Evolutionary conservation across 2,888 invertebrate genomes (phyloP).

Genomic region (Leptothorax acervorum): DNA sequence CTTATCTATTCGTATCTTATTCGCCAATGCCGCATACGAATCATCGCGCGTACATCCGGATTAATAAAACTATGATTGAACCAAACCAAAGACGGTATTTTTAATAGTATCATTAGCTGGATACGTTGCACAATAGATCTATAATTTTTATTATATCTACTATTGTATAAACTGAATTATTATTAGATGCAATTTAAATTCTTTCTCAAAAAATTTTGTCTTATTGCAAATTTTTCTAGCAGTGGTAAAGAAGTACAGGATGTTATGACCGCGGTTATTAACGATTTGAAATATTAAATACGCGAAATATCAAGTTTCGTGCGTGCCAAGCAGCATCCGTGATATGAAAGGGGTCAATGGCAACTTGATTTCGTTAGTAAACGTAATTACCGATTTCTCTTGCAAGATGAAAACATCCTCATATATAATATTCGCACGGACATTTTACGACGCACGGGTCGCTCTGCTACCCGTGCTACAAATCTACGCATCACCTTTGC

Average conservation of each 20-base stretch:
- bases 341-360: slow-evolving; percentile 40
- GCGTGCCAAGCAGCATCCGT: neutral
- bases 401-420: slow-evolving; percentile 20
- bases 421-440: neutral
- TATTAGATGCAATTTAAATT: neutral
- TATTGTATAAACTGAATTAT: neutral
- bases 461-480: slow-evolving; percentile 5
- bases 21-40: neutral
- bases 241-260: neutral
- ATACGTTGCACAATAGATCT: neutral
- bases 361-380: slow-evolving; percentile 45
- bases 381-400: slow-evolving; percentile 43
- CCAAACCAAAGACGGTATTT: neutral
- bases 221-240: neutral
- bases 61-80: neutral
- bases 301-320: neutral
- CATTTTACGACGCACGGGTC: slow-evolving; percentile 28
- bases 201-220: neutral
- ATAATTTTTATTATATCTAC: neutral
- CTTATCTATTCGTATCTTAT: neutral
- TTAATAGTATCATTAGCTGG: neutral
- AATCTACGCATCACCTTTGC: slow-evolving; percentile 32
- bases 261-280: neutral
- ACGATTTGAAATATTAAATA: neutral
- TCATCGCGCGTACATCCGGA: neutral